Base-by-base conservation (phyloP, 2,888 invertebrate genomes). In the Nomada lathburiana region DNA sequence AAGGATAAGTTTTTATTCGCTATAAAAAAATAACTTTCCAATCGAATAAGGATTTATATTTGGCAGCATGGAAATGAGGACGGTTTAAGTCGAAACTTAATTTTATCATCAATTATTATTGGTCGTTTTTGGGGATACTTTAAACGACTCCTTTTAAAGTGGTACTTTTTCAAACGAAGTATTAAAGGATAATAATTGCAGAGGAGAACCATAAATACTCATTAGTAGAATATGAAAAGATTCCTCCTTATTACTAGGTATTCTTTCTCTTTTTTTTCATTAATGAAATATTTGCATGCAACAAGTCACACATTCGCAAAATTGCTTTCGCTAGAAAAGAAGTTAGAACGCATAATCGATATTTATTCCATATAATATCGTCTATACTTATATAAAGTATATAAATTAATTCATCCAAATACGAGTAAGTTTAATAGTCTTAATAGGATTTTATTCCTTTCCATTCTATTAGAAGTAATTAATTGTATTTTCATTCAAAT, bases 291-390 rank as follows among this genome's bases (percentile, higher is more conserved):
- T 50, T 29, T 77, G 76, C 76, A 77, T 77, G 76, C 65, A 76
- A 76, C 63, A 76, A 57, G 50, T 53, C 23, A 77, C 76, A 76
- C 76, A 65, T 29, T 65, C 52, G 59, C 76, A 76, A 52, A 64
- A 76, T 76, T 42, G 76, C 76, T 76, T 76, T 50, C 59, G 76
- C 64, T 76, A 76, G 59, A 29, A 65, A 59, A 59, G 47, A 42
- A 42, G 59, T 59, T 76, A 76, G 59, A 65, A 20, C 42, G 26
- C 50, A 50, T 20, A 57, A 11, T 70, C 18, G 50, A 50, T 70
- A 70, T 60, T 70, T 70, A 29, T 23, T n/a, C 9, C 29, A 62
- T 63, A 47, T n/a, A 74, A 23, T 47, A 16, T 57, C n/a, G n/a
- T 63, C 47, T 20, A n/a, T 20, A 60, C 20, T 7, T 60, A 60